Evolutionary conservation across 2,797 vertebrate genomes (phyloP), one percentile per base, ranked within the genome.

Genomic region (Poecilia wingei): DNA sequence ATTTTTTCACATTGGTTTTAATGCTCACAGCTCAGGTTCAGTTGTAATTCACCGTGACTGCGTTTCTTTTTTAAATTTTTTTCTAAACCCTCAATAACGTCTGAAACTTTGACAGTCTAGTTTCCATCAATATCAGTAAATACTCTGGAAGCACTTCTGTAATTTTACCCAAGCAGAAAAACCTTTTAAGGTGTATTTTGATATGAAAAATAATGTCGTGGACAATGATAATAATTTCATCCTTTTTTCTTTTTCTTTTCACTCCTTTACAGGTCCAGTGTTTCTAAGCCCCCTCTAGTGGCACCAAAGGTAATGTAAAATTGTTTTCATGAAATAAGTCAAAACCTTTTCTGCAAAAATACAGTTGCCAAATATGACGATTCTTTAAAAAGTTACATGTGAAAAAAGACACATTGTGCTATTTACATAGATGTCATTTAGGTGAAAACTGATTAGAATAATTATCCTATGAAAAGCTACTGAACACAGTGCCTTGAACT

Each of bases 241-340:
- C 16, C 1, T 10, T 74, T 43, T 72, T 33, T 73, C 22, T 82
- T n/a, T 2, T 45, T 76, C 18, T 77, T 45, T 43, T 47, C 12
- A 82, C 43, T 88, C 76, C 92, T 25, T 88, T 73, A 79, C 93
- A 99, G 98, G 93, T 75, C 96, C 82, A 90, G 93, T 86, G 79
- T 87, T 84, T 78, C 93, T 18, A 98, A 97, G 94, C 95, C 90
- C 74, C 95, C 96, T 6, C 95, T 97, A 77, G 95, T 96, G 70
- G 88, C 96, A 84, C 92, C 95, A 77, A 97, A 97, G 97, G 98
- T 99, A 95, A 73, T 43, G 84, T 91, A 72, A 72, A 57, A 31
- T 41, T 28, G 68, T 72, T 7, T 68, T 66, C 18, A 68, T 36
- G 31, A 64, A 74, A 2, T 31, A 8, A 55, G 46, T 57, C 4